Percentiles rank a stretch among this genome's conserved stretches.
phyloP scores from a whole-genome alignment of 2,113 vertebrate genomes.

The Dasyprocta punctata region DNA sequence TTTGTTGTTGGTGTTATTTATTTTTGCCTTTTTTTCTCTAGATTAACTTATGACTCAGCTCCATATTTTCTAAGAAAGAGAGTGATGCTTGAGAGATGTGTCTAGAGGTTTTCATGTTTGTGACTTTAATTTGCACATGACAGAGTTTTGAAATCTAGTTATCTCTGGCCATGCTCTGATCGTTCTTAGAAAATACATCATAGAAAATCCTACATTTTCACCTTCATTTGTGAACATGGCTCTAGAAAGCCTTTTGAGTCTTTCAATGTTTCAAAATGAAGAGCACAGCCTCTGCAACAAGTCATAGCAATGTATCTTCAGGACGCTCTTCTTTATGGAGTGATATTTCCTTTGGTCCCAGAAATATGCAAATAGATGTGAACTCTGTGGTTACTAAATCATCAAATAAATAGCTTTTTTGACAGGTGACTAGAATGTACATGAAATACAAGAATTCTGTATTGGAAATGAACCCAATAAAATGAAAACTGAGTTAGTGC shows the following conservation, averaged over 20 bases:
- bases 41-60: neutral
- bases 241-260: neutral
- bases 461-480: neutral
- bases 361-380: neutral
- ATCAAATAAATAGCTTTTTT: neutral
- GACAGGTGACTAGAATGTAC: neutral
- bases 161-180: neutral
- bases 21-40: neutral
- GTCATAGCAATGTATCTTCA: constrained; percentile 6
- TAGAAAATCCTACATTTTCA: neutral
- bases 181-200: neutral
- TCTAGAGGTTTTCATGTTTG: neutral
- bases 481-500: neutral
- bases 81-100: neutral
- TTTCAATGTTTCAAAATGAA: constrained; percentile 56
- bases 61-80: neutral
- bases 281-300: constrained; percentile 1
- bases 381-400: constrained; percentile 21
- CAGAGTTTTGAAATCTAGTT: neutral
- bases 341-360: constrained; percentile 24
- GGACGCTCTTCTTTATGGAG: constrained; percentile 10
- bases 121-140: neutral
- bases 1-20: neutral
- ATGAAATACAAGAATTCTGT: neutral
- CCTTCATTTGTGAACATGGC: neutral